These are phyloP conservation scores for Miltochrista miniata DNA, from an alignment of 2,888 invertebrate species.

Conservation along the genomic window DNA sequence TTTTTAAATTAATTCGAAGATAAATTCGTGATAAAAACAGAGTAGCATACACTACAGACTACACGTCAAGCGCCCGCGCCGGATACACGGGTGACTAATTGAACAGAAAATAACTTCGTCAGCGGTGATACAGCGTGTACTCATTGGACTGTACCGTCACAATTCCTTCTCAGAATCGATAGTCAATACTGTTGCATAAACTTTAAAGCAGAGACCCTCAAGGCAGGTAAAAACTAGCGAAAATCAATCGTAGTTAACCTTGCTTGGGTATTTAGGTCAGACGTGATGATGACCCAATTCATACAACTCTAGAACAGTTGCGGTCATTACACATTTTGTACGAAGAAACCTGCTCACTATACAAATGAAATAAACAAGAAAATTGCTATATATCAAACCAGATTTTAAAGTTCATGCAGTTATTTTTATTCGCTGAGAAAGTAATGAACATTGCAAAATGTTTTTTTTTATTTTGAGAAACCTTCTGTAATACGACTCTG, in stretches of 20 bases:
- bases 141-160: conserved; percentile 54
- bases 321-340: conserved; percentile 3
- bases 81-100: conserved; percentile 82
- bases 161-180: conserved; percentile 75
- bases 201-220: conserved; percentile 10
- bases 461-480: too few relatives aligned
- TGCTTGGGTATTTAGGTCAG: conserved; percentile 15
- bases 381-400: too few relatives aligned
- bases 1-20: too few relatives aligned
- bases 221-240: not conserved
- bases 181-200: conserved; percentile 45
- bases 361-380: too few relatives aligned
- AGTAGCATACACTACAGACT: not conserved
- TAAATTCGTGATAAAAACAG: too few relatives aligned
- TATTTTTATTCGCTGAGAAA: too few relatives aligned
- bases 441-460: too few relatives aligned
- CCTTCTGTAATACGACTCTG: too few relatives aligned
- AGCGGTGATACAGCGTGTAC: conserved; percentile 69
- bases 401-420: too few relatives aligned
- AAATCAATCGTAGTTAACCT: conserved; percentile 2
- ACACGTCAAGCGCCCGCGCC: conserved; percentile 64
- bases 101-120: conserved; percentile 82
- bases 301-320: not conserved
- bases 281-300: not conserved
- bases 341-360: not conserved